These are phyloP conservation scores for Tautogolabrus adspersus DNA, from an alignment of 2,113 vertebrate species.

Conservation along the genomic window DNA sequence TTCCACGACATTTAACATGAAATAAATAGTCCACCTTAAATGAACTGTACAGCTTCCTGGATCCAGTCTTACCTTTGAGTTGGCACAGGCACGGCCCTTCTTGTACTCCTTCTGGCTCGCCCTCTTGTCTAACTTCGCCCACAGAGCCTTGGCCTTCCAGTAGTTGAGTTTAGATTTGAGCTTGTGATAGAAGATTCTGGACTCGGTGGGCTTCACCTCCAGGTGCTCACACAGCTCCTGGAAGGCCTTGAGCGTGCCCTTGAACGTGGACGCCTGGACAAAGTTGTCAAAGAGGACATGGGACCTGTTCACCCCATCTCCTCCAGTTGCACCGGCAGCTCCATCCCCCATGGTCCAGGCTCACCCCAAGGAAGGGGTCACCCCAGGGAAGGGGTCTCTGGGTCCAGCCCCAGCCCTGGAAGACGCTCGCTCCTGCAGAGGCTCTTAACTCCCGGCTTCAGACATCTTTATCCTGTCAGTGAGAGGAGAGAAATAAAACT, in stretches of 20 bases:
- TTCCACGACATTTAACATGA: too few relatives aligned
- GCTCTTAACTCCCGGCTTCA: constrained; percentile 72
- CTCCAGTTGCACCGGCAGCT: constrained; percentile 62
- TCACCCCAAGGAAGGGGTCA: constrained; percentile 28
- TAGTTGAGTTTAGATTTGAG: constrained; percentile 99
- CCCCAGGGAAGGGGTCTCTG: constrained; percentile 63
- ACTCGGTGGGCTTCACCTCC: constrained; percentile 92
- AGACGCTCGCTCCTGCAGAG: constrained; percentile 41
- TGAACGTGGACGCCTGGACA: constrained; percentile 95
- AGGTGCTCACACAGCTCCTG: constrained; percentile 95
- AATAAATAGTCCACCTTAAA: too few relatives aligned
- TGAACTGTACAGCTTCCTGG: too few relatives aligned
- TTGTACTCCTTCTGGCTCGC: constrained; percentile 97
- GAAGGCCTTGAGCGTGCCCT: constrained; percentile 96
- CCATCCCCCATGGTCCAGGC: constrained; percentile 83
- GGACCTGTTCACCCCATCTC: constrained; percentile 86
- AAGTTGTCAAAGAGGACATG: constrained; percentile 95
- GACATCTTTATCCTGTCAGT: constrained; percentile 73
- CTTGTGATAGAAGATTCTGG: constrained; percentile 95
- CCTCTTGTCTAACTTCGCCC: constrained; percentile 96
- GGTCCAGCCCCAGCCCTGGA: constrained; percentile 69
- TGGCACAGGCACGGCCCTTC: constrained; percentile 94
- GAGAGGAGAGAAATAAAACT: constrained; percentile 20
- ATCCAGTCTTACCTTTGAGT: constrained; percentile 87
- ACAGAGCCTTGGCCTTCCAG: constrained; percentile 99